These are phyloP conservation scores for Archivesica marissinica DNA, from an alignment of 1,140 invertebrate genomes.

Conservation along the genomic window DNA sequence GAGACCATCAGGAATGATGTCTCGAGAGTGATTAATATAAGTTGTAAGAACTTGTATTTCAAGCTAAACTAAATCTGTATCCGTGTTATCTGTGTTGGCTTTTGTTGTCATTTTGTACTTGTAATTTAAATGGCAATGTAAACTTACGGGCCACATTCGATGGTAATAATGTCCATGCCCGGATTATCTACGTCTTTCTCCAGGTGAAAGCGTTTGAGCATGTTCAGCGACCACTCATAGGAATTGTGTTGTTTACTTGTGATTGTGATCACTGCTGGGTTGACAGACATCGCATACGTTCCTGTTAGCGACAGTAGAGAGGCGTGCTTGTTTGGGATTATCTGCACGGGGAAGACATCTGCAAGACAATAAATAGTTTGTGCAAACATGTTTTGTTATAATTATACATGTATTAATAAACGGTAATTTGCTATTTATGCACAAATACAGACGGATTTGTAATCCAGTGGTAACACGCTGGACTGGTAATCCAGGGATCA, in stretches of 20 bases:
- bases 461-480: too few species aligned
- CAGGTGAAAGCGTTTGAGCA: constrained; percentile 68
- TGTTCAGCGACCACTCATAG: constrained; percentile 70
- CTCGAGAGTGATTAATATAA: too few species aligned
- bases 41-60: too few species aligned
- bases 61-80: too few species aligned
- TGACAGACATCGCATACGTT: constrained; percentile 55
- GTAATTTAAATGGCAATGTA: too few species aligned
- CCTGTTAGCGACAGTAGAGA: constrained; percentile 60
- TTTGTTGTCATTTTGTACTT: too few species aligned
- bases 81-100: too few species aligned
- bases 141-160: constrained; percentile 75
- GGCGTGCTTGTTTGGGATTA: constrained; percentile 64
- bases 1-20: too few species aligned
- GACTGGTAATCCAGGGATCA: too few species aligned
- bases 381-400: neutral
- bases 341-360: constrained; percentile 57
- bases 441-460: too few species aligned
- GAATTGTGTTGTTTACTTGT: constrained; percentile 34
- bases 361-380: constrained; percentile 10
- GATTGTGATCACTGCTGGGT: constrained; percentile 35
- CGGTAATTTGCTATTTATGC: neutral
- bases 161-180: constrained; percentile 54
- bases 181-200: constrained; percentile 60
- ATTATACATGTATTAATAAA: neutral